phyloP scores from a whole-genome alignment of 1,140 invertebrate species.

The Mamestra configurata region DNA sequence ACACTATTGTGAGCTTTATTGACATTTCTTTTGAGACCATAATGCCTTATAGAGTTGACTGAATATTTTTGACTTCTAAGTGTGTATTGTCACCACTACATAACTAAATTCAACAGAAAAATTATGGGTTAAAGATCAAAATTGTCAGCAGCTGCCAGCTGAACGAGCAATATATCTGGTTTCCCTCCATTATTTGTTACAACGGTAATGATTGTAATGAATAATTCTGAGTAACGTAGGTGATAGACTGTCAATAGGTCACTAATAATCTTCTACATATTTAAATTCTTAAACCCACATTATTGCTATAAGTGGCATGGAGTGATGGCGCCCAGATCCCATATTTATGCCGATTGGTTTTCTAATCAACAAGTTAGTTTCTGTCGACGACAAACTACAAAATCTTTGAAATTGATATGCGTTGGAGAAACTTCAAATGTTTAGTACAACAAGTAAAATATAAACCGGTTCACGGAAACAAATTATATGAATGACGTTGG shows the following conservation, averaged over 20 bases:
- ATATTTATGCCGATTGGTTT: conserved; percentile 32
- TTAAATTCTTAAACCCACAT: conserved; percentile 41
- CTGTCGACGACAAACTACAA: background rate
- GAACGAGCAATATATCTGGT: conserved; percentile 19
- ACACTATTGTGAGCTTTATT: background rate
- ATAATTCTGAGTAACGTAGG: background rate
- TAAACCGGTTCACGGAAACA: background rate
- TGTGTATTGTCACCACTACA: background rate
- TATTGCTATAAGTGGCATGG: conserved; percentile 3
- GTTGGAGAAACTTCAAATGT: background rate
- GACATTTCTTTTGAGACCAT: background rate
- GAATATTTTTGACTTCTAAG: background rate
- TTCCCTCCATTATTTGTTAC: background rate
- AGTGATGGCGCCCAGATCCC: conserved; percentile 30
- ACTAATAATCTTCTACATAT: conserved; percentile 20
- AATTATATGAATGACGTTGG: background rate
- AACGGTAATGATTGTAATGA: background rate
- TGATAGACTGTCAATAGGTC: conserved; percentile 32
- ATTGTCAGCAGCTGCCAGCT: background rate
- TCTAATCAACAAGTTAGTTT: conserved; percentile 23
- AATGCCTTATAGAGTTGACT: background rate
- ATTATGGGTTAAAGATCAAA: conserved; percentile 15
- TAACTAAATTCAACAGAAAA: conserved; percentile 3
- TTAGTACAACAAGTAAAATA: background rate
- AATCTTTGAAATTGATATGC: background rate